Evolutionary conservation across 2,113 vertebrate genomes (phyloP), one percentile per base, ranked within the genome.

Genomic region (Ibidorhyncha struthersii): DNA sequence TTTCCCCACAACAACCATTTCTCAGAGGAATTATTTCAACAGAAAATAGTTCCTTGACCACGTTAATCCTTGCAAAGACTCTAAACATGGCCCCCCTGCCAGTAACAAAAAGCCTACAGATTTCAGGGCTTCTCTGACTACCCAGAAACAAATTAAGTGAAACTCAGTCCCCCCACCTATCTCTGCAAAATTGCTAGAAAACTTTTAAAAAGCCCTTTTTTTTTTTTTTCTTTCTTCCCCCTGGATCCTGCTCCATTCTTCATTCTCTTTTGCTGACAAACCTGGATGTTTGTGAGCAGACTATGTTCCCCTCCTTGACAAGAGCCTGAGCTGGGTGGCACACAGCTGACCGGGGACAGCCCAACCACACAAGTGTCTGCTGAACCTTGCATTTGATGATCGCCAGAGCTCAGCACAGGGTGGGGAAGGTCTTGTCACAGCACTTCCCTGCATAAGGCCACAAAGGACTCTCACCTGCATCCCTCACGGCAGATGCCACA

Each of bases 211-310:
- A 55, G 23, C 13, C 22, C 8, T 50, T 40, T 71, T 29, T 15
- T n/a, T 47, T 11, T 0, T 29, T 36, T 72, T 29, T 18, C 29
- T 47, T 12, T 0, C 19, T 14, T 19, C 14, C 11, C 0, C 3
- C 26, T 70, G 21, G 36, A 59, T 88, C 5, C 25, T 59, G 10
- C 74, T 82, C 52, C 10, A 47, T 55, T 72, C 40, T 71, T 76
- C 29, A 7, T 45, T 49, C 52, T 67, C 10, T 59, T 92, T 79
- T 47, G 7, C 36, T 76, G 26, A 18, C 7, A 90, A 91, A 19
- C 13, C 27, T 76, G 56, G 26, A 83, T 89, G 45, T 76, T 45
- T 71, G 13, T 30, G 43, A 81, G 32, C 14, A 70, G 45, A 26
- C 17, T 36, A 11, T 1, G 9, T 29, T 80, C 36, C 40, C 7